Base-by-base conservation (phyloP, 37 sponge, comb jelly and placozoan species). In the Bolinopsis microptera region DNA sequence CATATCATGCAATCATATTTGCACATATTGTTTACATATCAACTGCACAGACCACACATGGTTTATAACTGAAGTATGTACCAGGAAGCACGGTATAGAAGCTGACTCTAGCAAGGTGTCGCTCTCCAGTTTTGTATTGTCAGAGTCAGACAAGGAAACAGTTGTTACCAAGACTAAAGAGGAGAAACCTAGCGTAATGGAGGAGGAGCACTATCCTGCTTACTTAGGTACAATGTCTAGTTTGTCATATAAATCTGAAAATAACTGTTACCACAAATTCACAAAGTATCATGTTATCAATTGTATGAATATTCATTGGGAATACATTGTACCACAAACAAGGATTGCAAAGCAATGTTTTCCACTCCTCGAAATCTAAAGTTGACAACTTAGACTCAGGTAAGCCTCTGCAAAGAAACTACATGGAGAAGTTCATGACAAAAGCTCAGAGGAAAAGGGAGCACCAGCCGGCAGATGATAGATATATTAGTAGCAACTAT, bases 61-160 rank as follows among this genome's bases (percentile, higher is more conserved):
- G n/a, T n/a, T n/a, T n/a, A n/a, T n/a, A n/a, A n/a, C n/a, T n/a
- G n/a, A n/a, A n/a, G n/a, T n/a, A n/a, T n/a, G 74, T 70, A 28
- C 27, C 83, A 80, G 83, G 61, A 86, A 86, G 32, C 61, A 39
- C 3, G 90, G 90, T 41, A 86, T 86, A 23, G 90, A 86, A n/a
- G 38, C 34, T 2, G 36, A 22, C n/a, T 41, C 36, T 3, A 86
- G 61, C 61, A 86, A 86, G 28, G 27, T 24, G 48, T 86, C 90
- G 22, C 30, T 86, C 2, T 39, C 24, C 2, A 86, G 90, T 40
- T 86, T 27, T 23, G 90, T 28, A 5, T 40, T 86, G 90, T 33
- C 90, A 24, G 90, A 86, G 31, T 41, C 41, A 1, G 90, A 86
- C 90, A 86, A 86, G 90, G 90, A 86, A 41, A 41, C 90, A 28